A percentile compares a stretch with the other conserved stretches of the same genome.
Conservation (phyloP, 2,113 vertebrate species). For the Cyprinodon variegatus region DNA sequence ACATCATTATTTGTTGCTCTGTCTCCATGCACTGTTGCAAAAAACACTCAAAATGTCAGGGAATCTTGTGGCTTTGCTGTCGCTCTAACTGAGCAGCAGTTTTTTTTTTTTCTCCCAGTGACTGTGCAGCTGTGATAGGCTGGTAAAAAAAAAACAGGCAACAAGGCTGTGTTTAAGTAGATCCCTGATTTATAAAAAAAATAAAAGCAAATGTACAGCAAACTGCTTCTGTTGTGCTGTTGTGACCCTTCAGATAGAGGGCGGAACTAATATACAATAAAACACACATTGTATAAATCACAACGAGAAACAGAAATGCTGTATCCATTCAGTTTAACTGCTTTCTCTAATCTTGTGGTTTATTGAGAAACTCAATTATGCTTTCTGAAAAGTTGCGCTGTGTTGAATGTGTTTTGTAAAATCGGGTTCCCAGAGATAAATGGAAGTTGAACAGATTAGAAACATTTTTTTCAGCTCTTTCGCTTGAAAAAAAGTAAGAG, state of each 20-base stretch:
- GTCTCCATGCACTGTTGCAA: neutral
- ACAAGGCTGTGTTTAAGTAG: slow-evolving; percentile 75
- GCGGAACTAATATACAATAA: neutral
- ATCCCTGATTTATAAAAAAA: slow-evolving; percentile 75
- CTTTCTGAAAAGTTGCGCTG: neutral
- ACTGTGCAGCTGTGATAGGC: slow-evolving; percentile 4
- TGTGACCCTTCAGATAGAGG: neutral
- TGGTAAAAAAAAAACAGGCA: neutral
- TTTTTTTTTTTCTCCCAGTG: slow-evolving; percentile 2
- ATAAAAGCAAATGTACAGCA: slow-evolving; percentile 44
- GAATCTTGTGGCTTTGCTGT: neutral
- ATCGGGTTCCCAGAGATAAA: neutral
- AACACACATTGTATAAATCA: neutral
- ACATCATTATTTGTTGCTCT: neutral
- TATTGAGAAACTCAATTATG: neutral
- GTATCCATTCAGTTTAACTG: neutral
- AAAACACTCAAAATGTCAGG: neutral
- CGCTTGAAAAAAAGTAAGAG: neutral
- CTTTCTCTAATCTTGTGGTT: neutral
- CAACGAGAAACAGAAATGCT: neutral
- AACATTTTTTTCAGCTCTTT: neutral
- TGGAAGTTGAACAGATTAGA: neutral
- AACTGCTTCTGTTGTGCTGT: neutral
- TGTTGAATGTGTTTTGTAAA: neutral
- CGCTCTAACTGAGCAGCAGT: slow-evolving; percentile 1